Percentiles rank a stretch among this genome's conserved stretches.
Conservation (phyloP, 2,797 vertebrate genomes). For the Taeniopygia guttata region DNA sequence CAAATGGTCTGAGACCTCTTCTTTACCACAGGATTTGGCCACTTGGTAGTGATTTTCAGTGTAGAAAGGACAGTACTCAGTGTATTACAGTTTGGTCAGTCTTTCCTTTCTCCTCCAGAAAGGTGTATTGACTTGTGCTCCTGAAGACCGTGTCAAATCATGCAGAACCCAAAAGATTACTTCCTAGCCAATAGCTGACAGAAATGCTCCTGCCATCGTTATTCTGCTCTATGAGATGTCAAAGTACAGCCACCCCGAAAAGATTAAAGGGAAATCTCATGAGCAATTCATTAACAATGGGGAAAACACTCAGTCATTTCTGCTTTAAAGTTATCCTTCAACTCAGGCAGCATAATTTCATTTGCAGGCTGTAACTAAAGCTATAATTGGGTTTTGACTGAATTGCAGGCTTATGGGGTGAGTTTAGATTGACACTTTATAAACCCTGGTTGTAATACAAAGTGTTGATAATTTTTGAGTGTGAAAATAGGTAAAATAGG, state of each 20-base stretch:
- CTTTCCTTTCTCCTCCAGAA: not conserved
- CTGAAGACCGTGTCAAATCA: not conserved
- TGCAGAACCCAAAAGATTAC: conserved; percentile 59
- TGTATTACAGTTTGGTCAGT: not conserved
- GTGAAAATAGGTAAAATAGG: not conserved
- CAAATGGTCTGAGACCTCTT: not conserved
- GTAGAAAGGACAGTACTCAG: not conserved
- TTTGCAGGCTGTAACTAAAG: conserved; percentile 48
- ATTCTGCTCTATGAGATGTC: conserved; percentile 40
- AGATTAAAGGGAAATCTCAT: conserved; percentile 60
- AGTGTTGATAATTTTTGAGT: not conserved
- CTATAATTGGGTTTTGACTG: conserved; percentile 44
- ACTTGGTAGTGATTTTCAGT: not conserved
- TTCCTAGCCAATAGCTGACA: conserved; percentile 52
- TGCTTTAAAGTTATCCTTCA: conserved; percentile 50
- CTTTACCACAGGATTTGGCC: not conserved
- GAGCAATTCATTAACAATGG: conserved; percentile 56
- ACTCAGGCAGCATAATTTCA: conserved; percentile 61
- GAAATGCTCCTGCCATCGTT: conserved; percentile 46
- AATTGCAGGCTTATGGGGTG: not conserved
- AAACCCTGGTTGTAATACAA: not conserved
- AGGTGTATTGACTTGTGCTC: conserved; percentile 36
- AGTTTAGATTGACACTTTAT: not conserved
- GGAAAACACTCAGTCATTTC: conserved; percentile 28
- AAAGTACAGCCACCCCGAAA: conserved; percentile 33